phyloP scores from a whole-genome alignment of 2,113 vertebrate genomes.

The Nothobranchius furzeri region DNA sequence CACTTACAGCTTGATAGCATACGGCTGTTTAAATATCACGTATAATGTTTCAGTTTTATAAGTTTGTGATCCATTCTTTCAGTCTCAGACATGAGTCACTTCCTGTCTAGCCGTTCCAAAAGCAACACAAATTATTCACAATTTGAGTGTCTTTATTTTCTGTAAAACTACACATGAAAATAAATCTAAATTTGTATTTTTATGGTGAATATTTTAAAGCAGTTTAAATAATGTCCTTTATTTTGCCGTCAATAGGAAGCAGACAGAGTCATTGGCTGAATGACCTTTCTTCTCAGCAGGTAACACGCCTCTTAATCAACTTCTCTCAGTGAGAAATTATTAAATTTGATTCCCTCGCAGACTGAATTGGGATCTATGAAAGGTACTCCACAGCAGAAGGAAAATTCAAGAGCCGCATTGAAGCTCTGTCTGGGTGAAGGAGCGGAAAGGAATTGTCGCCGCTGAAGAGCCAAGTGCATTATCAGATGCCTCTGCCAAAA shows the following conservation, averaged over 20 bases:
- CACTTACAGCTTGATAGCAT: no score
- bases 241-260: conserved; percentile 2
- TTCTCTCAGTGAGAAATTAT: conserved; percentile 13
- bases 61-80: conserved; percentile 24
- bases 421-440: conserved; percentile 40
- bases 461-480: conserved; percentile 43
- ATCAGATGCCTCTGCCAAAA: conserved; percentile 40
- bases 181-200: neutral
- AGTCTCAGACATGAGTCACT: no score
- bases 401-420: conserved; percentile 17
- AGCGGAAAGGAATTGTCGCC: conserved; percentile 49
- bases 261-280: neutral
- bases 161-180: neutral
- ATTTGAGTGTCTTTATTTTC: neutral
- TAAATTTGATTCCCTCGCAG: conserved; percentile 13
- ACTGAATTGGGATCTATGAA: neutral
- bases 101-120: conserved; percentile 9
- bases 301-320: conserved; percentile 17
- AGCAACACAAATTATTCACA: conserved; percentile 18
- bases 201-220: neutral
- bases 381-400: conserved; percentile 10
- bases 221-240: conserved; percentile 1
- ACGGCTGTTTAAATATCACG: no score
- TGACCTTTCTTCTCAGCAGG: neutral
- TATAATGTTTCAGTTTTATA: neutral